phyloP scores from a whole-genome alignment of 2,888 invertebrate genomes.

The Tetrapedia diversipes region DNA sequence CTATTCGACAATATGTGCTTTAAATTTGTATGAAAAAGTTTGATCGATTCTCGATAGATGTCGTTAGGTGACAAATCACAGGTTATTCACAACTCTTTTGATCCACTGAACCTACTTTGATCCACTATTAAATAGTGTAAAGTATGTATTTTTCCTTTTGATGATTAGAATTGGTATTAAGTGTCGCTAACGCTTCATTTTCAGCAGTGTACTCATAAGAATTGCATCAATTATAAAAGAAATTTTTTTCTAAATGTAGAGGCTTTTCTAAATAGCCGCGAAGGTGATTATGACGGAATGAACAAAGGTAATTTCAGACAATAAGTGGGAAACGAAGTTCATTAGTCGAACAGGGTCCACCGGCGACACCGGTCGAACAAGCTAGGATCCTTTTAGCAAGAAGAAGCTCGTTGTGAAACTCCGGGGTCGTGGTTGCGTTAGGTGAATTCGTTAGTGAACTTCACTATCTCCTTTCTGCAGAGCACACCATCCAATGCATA shows the following conservation, averaged over 20 bases:
- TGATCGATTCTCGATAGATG: too few relatives aligned
- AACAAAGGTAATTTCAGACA: slow-evolving; percentile 5
- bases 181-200: too few relatives aligned
- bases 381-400: slow-evolving; percentile 11
- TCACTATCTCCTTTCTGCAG: background rate
- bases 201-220: background rate
- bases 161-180: too few relatives aligned
- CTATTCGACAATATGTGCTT: too few relatives aligned
- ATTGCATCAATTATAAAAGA: background rate
- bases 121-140: too few relatives aligned
- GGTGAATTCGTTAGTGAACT: slow-evolving; percentile 42
- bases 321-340: slow-evolving; percentile 39
- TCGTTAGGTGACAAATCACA: too few relatives aligned
- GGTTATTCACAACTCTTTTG: too few relatives aligned
- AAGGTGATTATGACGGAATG: slow-evolving; percentile 14
- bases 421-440: slow-evolving; percentile 5
- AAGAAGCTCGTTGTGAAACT: slow-evolving; percentile 1
- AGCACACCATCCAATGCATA: background rate
- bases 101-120: too few relatives aligned
- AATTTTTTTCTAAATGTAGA: background rate
- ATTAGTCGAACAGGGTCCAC: slow-evolving; percentile 19
- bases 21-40: too few relatives aligned
- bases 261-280: background rate
- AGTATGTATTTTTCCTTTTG: too few relatives aligned
- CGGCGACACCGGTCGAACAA: background rate